Evolutionary conservation across 2,113 vertebrate genomes (phyloP).

Genomic region (Capra hircus): DNA sequence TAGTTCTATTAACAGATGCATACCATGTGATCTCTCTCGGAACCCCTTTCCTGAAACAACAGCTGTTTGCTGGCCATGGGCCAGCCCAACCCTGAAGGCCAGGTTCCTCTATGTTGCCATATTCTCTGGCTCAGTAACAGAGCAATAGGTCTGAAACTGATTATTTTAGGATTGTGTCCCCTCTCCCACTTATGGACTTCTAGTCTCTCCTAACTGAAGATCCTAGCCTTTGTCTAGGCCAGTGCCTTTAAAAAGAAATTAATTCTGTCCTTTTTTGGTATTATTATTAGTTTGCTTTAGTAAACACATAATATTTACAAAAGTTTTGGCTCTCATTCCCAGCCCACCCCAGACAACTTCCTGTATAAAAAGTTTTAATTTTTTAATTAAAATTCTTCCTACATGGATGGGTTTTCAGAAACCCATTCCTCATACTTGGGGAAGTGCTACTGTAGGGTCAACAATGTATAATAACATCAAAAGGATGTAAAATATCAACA

Average conservation of each 20-base stretch:
- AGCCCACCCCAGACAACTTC: neutral
- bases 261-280: neutral
- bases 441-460: neutral
- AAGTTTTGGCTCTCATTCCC: neutral
- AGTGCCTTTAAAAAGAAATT: slow-evolving; percentile 16
- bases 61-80: neutral
- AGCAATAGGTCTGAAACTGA: slow-evolving; percentile 19
- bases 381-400: slow-evolving; percentile 38
- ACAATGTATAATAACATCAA: slow-evolving; percentile 40
- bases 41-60: slow-evolving; percentile 26
- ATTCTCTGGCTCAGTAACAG: neutral
- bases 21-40: neutral
- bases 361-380: neutral
- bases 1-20: slow-evolving; percentile 6
- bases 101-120: neutral
- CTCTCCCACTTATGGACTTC: neutral
- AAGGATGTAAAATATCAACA: slow-evolving; percentile 47
- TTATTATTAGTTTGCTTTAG: slow-evolving; percentile 24
- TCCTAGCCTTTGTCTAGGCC: neutral
- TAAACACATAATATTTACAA: slow-evolving; percentile 26
- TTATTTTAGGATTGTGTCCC: neutral
- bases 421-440: slow-evolving; percentile 1
- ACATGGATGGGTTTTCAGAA: neutral
- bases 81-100: neutral
- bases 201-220: neutral